Conservation (phyloP, 2,797 vertebrate species). For the Sardinella longiceps region DNA sequence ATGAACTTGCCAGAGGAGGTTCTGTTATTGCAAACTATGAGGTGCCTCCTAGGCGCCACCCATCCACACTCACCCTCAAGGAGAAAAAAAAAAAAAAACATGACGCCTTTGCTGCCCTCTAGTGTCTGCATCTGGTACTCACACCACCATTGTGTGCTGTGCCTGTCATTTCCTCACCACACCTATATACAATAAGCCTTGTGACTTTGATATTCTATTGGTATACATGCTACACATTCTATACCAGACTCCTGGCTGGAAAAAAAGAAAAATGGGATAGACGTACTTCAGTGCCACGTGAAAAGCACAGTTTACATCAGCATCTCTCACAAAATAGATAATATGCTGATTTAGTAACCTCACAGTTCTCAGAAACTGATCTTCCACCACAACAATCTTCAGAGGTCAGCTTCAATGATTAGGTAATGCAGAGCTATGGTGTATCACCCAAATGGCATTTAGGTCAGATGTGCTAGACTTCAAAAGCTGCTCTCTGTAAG, state of each 20-base stretch:
- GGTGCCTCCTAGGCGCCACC: no score
- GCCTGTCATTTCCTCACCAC: neutral
- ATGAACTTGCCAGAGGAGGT: no score
- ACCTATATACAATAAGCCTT: neutral
- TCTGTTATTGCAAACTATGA: neutral
- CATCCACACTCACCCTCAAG: no score
- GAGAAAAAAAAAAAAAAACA: neutral
- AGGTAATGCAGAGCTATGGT: no score
- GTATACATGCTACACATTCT: no score
- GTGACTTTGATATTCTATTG: neutral
- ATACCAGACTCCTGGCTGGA: neutral
- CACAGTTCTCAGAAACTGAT: no score
- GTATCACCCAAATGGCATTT: neutral
- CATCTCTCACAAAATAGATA: no score
- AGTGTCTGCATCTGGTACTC: neutral
- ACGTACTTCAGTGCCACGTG: no score
- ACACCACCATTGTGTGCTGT: neutral
- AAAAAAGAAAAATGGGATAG: no score
- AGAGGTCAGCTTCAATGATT: no score
- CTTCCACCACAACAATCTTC: no score
- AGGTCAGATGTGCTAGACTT: neutral
- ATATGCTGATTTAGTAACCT: no score
- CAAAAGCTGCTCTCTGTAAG: neutral
- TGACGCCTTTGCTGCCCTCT: neutral
- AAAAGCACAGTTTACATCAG: neutral